Conservation (phyloP, 2,888 invertebrate genomes). For the Pseudococcus jackbeardsleyi region DNA sequence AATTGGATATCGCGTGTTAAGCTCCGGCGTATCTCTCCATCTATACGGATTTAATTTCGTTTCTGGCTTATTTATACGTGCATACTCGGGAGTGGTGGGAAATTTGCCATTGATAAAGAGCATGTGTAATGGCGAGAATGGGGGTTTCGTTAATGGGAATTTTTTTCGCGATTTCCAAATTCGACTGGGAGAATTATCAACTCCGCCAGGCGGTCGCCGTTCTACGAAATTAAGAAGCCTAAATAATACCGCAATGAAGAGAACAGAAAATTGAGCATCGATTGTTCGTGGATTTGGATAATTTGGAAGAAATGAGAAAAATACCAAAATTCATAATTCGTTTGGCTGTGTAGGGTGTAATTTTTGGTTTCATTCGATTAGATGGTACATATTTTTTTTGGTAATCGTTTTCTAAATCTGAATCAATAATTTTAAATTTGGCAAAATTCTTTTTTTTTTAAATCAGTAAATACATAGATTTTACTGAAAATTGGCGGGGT, state of each 20-base stretch:
- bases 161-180: not conserved
- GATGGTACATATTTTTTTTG: too few relatives aligned
- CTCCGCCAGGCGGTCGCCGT: not conserved
- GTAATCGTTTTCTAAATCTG: too few relatives aligned
- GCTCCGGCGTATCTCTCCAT: not conserved
- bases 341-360: too few relatives aligned
- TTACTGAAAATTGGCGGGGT: too few relatives aligned
- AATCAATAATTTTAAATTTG: too few relatives aligned
- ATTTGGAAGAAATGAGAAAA: too few relatives aligned
- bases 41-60: not conserved
- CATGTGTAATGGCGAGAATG: not conserved
- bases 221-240: not conserved
- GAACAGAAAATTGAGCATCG: not conserved
- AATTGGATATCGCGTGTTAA: slow-evolving; percentile 17
- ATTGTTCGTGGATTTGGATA: too few relatives aligned
- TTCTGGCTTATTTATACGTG: not conserved
- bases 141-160: slow-evolving; percentile 1
- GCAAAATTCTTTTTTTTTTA: too few relatives aligned
- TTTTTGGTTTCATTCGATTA: too few relatives aligned
- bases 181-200: not conserved
- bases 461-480: too few relatives aligned
- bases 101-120: not conserved
- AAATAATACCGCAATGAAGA: too few relatives aligned
- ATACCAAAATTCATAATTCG: too few relatives aligned
- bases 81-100: not conserved